Conservation (phyloP, 2,888 invertebrate genomes). For the Limnephilus rhombicus region DNA sequence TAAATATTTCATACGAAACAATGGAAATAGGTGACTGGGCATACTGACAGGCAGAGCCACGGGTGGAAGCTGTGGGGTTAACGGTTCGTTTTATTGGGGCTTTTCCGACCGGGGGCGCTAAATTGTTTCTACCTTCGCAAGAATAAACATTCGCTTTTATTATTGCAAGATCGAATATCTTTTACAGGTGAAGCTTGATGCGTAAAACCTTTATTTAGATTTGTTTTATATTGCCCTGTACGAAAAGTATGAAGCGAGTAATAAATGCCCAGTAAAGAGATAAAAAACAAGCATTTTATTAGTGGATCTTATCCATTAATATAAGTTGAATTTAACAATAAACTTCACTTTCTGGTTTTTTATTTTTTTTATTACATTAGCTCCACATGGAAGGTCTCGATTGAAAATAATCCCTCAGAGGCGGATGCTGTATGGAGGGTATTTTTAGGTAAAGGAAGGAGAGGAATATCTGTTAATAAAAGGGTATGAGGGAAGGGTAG, state of each 20-base stretch:
- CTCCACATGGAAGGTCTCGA: too few species aligned
- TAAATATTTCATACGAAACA: slow-evolving; percentile 43
- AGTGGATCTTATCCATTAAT: not conserved
- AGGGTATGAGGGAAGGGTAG: too few species aligned
- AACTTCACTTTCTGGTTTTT: too few species aligned
- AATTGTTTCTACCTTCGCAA: slow-evolving; percentile 10
- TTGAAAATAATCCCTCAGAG: too few species aligned
- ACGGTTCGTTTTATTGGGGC: slow-evolving; percentile 17
- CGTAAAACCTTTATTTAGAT: not conserved
- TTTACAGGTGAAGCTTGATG: not conserved
- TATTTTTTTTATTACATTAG: too few species aligned
- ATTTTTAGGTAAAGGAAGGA: too few species aligned
- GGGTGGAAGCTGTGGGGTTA: not conserved
- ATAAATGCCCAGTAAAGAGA: not conserved
- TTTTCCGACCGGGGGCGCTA: not conserved
- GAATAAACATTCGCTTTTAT: slow-evolving; percentile 6
- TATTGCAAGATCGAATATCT: not conserved
- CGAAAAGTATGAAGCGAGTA: not conserved
- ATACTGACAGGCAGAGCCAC: not conserved
- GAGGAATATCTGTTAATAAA: too few species aligned
- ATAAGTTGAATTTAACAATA: too few species aligned
- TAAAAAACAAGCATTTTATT: not conserved
- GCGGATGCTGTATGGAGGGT: too few species aligned
- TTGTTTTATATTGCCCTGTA: not conserved
- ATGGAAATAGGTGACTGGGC: not conserved